These are phyloP conservation scores for Steinernema carpocapsae DNA, from an alignment of 2,888 invertebrate genomes.

Conservation along the genomic window DNA sequence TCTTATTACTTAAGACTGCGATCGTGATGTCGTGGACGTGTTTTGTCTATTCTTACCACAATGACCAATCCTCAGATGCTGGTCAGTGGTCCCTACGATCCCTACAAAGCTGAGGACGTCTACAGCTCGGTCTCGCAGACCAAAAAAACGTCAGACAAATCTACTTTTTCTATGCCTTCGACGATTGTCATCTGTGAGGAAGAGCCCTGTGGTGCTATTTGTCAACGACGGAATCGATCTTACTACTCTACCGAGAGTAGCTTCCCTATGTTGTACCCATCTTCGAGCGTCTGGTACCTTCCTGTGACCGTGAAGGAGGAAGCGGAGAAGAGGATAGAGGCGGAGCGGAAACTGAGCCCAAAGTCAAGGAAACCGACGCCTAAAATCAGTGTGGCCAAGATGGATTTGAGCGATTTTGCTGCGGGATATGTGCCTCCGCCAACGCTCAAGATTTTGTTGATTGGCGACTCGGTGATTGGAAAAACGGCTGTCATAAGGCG, in stretches of 20 bases:
- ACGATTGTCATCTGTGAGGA: conserved; percentile 21
- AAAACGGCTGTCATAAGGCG: conserved; percentile 23
- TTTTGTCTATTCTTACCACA: no score
- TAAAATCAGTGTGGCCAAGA: conserved; percentile 25
- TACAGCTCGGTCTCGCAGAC: neutral
- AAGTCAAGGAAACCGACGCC: conserved; percentile 1
- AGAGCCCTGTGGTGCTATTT: neutral
- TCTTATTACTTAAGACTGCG: no score
- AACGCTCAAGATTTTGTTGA: conserved; percentile 18
- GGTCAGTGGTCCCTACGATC: neutral
- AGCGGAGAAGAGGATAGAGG: conserved; percentile 3
- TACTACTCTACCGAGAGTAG: conserved; percentile 21
- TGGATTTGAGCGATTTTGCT: neutral
- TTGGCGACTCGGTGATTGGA: conserved; percentile 15
- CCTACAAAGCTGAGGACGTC: conserved; percentile 29
- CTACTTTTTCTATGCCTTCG: neutral
- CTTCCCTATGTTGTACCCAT: conserved; percentile 13
- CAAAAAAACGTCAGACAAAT: neutral
- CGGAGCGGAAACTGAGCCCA: neutral
- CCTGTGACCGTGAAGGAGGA: neutral
- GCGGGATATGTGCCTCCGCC: conserved; percentile 7
- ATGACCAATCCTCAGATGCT: conserved; percentile 2
- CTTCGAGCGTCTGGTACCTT: conserved; percentile 26
- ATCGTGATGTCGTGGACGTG: no score
- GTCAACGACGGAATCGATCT: conserved; percentile 22